These are phyloP conservation scores for Amorpha juglandis DNA, from an alignment of 2,888 invertebrate genomes.

Conservation along the genomic window DNA sequence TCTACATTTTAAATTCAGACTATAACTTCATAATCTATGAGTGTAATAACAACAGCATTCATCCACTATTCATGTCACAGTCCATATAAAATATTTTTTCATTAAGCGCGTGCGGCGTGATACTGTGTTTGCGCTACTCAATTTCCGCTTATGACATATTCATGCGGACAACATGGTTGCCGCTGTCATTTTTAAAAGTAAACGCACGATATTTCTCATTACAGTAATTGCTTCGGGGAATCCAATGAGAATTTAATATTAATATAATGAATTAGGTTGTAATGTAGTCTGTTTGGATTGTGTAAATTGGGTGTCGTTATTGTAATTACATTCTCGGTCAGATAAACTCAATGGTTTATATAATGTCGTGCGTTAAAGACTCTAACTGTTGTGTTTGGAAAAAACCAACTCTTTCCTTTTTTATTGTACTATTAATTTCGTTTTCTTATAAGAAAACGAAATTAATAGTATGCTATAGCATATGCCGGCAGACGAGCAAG, in stretches of 20 bases:
- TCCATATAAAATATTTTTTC: slow-evolving; percentile 18
- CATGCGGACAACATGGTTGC: slow-evolving; percentile 5
- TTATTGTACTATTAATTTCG: no score
- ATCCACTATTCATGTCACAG: slow-evolving; percentile 1
- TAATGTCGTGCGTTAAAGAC: no score
- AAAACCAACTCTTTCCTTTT: no score
- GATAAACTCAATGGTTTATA: no score
- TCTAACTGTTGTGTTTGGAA: no score
- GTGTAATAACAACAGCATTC: slow-evolving; percentile 11
- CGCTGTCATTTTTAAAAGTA: not conserved
- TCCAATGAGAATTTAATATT: not conserved
- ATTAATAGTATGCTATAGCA: no score
- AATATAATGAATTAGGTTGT: slow-evolving; percentile 7
- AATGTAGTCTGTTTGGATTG: not conserved
- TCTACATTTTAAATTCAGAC: not conserved
- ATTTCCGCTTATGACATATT: slow-evolving; percentile 22
- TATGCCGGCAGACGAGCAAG: no score
- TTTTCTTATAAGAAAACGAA: no score
- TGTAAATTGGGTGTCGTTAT: no score
- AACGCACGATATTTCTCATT: slow-evolving; percentile 12
- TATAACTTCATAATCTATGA: not conserved
- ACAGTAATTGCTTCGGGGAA: slow-evolving; percentile 10
- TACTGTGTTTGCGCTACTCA: slow-evolving; percentile 3
- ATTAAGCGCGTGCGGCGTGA: slow-evolving; percentile 8
- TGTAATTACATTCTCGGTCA: no score